These are phyloP conservation scores for Geophilus truncorum DNA, from an alignment of 2,888 invertebrate species.

Conservation along the genomic window DNA sequence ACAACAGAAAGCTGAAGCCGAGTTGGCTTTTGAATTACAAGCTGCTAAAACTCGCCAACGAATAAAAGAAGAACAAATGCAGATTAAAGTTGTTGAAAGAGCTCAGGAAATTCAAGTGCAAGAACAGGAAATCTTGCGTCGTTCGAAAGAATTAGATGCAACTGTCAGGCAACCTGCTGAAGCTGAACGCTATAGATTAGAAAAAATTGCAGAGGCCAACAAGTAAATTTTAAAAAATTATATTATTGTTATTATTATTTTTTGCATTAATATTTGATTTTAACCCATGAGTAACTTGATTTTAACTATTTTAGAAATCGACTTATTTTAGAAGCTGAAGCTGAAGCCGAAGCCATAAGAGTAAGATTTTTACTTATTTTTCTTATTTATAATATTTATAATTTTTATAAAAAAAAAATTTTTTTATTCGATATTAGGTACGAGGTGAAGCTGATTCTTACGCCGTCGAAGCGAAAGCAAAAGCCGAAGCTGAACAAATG, in stretches of 20 bases:
- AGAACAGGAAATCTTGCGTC: slow-evolving; percentile 89
- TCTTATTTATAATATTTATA: background rate
- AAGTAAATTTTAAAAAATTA: too few species aligned
- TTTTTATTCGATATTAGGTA: too few species aligned
- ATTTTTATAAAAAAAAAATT: background rate
- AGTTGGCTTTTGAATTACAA: slow-evolving; percentile 87
- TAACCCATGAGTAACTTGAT: too few species aligned
- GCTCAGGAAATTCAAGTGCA: slow-evolving; percentile 91
- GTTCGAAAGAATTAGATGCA: slow-evolving; percentile 87
- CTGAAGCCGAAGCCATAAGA: slow-evolving; percentile 82
- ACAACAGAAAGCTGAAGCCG: slow-evolving; percentile 80
- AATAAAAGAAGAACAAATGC: slow-evolving; percentile 96
- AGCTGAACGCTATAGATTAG: slow-evolving; percentile 84
- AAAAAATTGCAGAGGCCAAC: slow-evolving; percentile 92
- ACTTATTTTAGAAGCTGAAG: slow-evolving; percentile 90
- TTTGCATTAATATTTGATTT: too few species aligned
- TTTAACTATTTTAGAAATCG: slow-evolving; percentile 53
- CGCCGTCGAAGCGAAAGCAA: slow-evolving; percentile 89
- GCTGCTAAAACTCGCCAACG: slow-evolving; percentile 93
- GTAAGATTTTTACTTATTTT: slow-evolving; percentile 51
- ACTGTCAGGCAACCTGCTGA: slow-evolving; percentile 90
- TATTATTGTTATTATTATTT: too few species aligned
- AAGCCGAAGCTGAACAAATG: slow-evolving; percentile 96
- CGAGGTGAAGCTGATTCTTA: slow-evolving; percentile 74
- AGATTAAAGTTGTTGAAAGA: slow-evolving; percentile 84